Percentiles rank a stretch among this genome's conserved stretches.
phyloP scores from a whole-genome alignment of 2,888 invertebrate genomes.

The Drosophila koepferae region DNA sequence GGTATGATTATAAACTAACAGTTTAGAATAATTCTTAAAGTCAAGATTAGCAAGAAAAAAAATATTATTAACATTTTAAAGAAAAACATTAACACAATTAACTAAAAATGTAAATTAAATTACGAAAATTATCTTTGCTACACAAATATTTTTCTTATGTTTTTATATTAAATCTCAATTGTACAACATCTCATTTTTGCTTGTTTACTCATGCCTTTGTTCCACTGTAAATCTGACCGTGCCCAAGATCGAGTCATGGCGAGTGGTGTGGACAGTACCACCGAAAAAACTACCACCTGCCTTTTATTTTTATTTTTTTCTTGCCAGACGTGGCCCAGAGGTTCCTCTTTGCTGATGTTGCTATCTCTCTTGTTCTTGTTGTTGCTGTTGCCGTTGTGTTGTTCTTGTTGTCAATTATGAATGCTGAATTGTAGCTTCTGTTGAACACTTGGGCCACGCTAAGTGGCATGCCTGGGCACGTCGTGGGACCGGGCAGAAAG shows the following conservation, averaged over 20 bases:
- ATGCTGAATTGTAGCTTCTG: slow-evolving; percentile 83
- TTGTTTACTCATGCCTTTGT: background rate
- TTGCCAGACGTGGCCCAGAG: slow-evolving; percentile 61
- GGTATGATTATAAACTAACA: too few species aligned
- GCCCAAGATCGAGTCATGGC: slow-evolving; percentile 67
- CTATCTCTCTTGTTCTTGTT: slow-evolving; percentile 26
- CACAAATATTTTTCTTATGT: background rate
- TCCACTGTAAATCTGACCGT: slow-evolving; percentile 80
- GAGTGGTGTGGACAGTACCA: slow-evolving; percentile 69
- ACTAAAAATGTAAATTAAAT: too few species aligned
- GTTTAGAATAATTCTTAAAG: too few species aligned
- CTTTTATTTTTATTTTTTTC: slow-evolving; percentile 66
- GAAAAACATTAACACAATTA: too few species aligned
- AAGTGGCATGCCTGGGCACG: slow-evolving; percentile 80
- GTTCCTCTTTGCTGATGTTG: slow-evolving; percentile 37
- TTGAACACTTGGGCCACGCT: slow-evolving; percentile 81
- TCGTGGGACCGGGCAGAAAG: slow-evolving; percentile 66
- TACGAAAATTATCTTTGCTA: background rate
- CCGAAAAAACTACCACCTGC: slow-evolving; percentile 83
- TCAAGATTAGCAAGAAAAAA: too few species aligned
- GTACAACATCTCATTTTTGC: background rate
- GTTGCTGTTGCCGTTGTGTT: slow-evolving; percentile 27
- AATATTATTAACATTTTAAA: too few species aligned
- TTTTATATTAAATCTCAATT: background rate
- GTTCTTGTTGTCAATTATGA: slow-evolving; percentile 75